Conservation (phyloP, 1,140 invertebrate genomes). For the Drosophila mojavensis region DNA sequence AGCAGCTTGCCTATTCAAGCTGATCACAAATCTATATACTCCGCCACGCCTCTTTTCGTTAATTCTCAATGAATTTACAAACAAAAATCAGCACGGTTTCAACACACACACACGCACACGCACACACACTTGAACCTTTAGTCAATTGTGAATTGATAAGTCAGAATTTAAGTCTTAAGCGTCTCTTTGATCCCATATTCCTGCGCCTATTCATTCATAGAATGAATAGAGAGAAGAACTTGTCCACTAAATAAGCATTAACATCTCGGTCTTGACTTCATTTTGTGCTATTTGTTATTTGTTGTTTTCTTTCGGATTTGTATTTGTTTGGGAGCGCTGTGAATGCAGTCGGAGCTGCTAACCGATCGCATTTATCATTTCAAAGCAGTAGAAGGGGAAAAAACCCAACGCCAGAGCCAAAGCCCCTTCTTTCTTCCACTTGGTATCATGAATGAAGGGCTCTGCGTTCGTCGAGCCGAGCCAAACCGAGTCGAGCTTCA, state of each 20-base stretch:
- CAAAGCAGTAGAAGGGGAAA: not conserved
- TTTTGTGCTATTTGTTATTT: slow-evolving; percentile 34
- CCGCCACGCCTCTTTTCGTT: not conserved
- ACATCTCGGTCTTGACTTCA: slow-evolving; percentile 37
- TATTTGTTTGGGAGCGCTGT: slow-evolving; percentile 1
- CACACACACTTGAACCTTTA: not conserved
- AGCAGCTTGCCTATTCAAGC: no score
- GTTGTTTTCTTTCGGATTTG: slow-evolving; percentile 7
- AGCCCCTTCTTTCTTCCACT: not conserved
- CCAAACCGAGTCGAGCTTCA: not conserved
- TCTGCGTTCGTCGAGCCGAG: no score
- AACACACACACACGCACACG: not conserved
- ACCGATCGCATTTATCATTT: slow-evolving; percentile 47
- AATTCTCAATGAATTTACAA: not conserved
- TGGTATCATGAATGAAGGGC: slow-evolving; percentile 33
- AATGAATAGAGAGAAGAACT: slow-evolving; percentile 38
- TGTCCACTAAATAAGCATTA: slow-evolving; percentile 80
- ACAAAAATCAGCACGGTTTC: not conserved
- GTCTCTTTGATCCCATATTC: slow-evolving; percentile 2
- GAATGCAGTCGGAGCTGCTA: slow-evolving; percentile 33
- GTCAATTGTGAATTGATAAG: not conserved
- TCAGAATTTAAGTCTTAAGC: not conserved
- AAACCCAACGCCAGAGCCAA: not conserved
- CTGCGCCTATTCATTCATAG: slow-evolving; percentile 60
- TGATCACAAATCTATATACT: no score